These are phyloP conservation scores for Plodia interpunctella DNA, from an alignment of 1,140 invertebrate genomes.

Conservation along the genomic window DNA sequence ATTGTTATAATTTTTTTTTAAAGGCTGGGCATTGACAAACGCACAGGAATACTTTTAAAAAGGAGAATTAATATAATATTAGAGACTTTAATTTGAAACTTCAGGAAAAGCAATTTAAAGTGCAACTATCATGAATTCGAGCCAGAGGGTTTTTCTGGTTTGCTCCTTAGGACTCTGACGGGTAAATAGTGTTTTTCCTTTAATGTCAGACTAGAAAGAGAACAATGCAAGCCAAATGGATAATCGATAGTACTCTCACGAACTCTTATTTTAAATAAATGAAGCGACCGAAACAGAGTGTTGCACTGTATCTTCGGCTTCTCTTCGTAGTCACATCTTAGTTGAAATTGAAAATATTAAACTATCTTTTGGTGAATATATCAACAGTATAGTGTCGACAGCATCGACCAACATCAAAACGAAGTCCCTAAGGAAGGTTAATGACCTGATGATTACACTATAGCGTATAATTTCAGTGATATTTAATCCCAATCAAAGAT, in stretches of 20 bases:
- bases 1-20: too few relatives aligned
- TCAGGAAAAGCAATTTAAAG: conserved; percentile 25
- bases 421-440: too few relatives aligned
- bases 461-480: too few relatives aligned
- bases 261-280: conserved; percentile 35
- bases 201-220: conserved; percentile 27
- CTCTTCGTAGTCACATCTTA: too few relatives aligned
- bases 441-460: too few relatives aligned
- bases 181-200: conserved; percentile 12
- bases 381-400: too few relatives aligned
- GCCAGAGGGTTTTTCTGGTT: conserved; percentile 4
- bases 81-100: neutral
- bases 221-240: conserved; percentile 39
- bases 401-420: too few relatives aligned
- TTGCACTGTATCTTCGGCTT: neutral
- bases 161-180: conserved; percentile 9
- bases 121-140: conserved; percentile 19
- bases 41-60: too few relatives aligned
- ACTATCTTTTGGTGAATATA: too few relatives aligned
- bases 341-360: too few relatives aligned
- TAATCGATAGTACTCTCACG: conserved; percentile 41
- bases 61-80: neutral
- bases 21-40: too few relatives aligned
- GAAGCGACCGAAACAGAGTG: conserved; percentile 17
- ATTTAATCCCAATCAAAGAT: too few relatives aligned